Conservation (phyloP, 2,797 vertebrate species). For the Peromyscus attwateri region DNA sequence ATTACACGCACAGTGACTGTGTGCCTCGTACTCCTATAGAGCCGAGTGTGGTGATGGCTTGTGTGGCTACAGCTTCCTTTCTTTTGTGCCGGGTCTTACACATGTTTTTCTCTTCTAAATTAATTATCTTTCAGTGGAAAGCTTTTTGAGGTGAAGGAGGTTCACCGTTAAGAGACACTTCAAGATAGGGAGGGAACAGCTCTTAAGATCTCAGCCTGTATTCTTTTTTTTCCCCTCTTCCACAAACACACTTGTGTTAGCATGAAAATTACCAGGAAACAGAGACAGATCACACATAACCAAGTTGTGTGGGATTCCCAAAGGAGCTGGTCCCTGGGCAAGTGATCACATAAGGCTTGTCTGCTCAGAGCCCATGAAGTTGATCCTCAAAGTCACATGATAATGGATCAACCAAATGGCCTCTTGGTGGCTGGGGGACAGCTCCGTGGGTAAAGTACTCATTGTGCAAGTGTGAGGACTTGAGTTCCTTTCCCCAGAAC, state of each 20-base stretch:
- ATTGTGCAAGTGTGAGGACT: background rate
- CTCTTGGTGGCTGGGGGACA: background rate
- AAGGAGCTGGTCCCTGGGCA: too few relatives aligned
- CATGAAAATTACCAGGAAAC: background rate
- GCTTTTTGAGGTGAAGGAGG: background rate
- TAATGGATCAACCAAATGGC: too few relatives aligned
- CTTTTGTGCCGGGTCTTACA: background rate
- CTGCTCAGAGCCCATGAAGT: too few relatives aligned
- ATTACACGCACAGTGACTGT: slow-evolving; percentile 71
- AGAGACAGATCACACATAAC: background rate
- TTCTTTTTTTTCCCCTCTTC: background rate
- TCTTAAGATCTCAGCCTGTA: background rate
- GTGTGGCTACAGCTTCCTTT: background rate
- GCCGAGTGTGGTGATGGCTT: slow-evolving; percentile 14
- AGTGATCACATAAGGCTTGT: background rate
- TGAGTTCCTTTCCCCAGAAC: background rate
- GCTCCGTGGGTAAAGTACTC: background rate
- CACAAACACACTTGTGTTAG: background rate
- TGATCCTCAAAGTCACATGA: too few relatives aligned
- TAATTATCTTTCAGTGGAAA: slow-evolving; percentile 53
- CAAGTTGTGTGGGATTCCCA: background rate
- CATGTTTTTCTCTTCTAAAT: slow-evolving; percentile 28
- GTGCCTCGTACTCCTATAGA: background rate
- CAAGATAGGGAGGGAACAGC: background rate
- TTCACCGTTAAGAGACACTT: slow-evolving; percentile 39